Percentiles rank a stretch among this genome's conserved stretches.
These are phyloP conservation scores for Alectura lathami DNA, from an alignment of 2,113 vertebrate species.

Conservation along the genomic window DNA sequence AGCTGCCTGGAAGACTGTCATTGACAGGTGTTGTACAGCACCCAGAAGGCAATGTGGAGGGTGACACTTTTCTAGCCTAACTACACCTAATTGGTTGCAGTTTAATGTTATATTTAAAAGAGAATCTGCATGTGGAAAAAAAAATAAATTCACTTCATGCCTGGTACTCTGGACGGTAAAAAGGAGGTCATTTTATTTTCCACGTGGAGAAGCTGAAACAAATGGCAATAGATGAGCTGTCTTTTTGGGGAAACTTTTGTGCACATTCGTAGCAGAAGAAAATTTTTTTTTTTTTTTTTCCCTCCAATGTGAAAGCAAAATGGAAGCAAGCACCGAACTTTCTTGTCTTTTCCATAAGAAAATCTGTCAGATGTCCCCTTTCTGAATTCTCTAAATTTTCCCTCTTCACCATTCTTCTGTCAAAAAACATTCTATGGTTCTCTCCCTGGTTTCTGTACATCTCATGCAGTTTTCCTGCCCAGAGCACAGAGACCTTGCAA, in stretches of 20 bases:
- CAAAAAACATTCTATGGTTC: neutral
- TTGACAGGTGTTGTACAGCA: neutral
- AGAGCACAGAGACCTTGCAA: neutral
- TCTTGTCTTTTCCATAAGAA: neutral
- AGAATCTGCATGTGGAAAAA: neutral
- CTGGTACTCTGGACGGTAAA: neutral
- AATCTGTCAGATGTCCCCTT: neutral
- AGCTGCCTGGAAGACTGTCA: neutral
- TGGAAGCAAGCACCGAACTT: neutral
- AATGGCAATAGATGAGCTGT: neutral
- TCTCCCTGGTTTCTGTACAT: neutral
- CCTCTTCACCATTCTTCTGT: neutral
- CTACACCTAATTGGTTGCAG: neutral
- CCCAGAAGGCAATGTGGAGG: neutral
- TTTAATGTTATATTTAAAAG: neutral
- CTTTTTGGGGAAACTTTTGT: neutral
- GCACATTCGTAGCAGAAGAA: neutral
- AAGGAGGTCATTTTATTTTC: neutral
- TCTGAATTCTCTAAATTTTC: neutral
- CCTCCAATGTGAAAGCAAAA: neutral
- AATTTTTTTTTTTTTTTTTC: neutral
- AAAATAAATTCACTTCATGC: neutral
- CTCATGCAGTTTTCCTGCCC: neutral
- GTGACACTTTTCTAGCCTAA: neutral
- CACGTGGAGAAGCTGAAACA: neutral